Evolutionary conservation across 2,888 invertebrate genomes (phyloP).

Genomic region (Pseudococcus viburni): DNA sequence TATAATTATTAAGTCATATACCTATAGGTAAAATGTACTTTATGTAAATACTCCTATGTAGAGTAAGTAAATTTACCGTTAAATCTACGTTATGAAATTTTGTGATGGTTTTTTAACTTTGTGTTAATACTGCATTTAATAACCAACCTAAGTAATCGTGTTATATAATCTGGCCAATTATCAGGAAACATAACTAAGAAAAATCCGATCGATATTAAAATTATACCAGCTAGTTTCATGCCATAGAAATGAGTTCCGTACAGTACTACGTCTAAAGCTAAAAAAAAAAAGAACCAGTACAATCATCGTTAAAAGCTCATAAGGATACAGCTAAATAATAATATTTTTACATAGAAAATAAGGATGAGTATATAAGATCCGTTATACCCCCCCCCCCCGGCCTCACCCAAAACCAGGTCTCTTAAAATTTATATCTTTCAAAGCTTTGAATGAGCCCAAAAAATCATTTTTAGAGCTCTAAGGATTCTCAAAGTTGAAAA

Average conservation of each 20-base stretch:
- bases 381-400: too few species aligned
- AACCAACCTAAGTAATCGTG: constrained; percentile 85
- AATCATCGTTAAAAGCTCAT: too few species aligned
- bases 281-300: constrained; percentile 67
- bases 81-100: constrained; percentile 28
- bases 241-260: constrained; percentile 91
- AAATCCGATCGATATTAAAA: constrained; percentile 91
- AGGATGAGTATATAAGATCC: not conserved
- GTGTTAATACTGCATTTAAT: constrained; percentile 58
- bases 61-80: constrained; percentile 7
- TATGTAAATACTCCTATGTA: not conserved
- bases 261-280: constrained; percentile 88
- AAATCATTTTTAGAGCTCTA: too few species aligned
- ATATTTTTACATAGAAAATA: not conserved
- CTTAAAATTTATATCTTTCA: too few species aligned
- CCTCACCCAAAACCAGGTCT: too few species aligned
- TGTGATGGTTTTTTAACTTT: constrained; percentile 29
- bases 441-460: too few species aligned
- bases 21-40: not conserved
- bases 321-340: too few species aligned
- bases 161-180: constrained; percentile 97
- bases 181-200: constrained; percentile 95
- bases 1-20: not conserved
- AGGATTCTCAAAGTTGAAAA: too few species aligned
- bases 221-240: constrained; percentile 95